phyloP scores from a whole-genome alignment of 2,888 invertebrate genomes.

The Onchidella celtica region DNA sequence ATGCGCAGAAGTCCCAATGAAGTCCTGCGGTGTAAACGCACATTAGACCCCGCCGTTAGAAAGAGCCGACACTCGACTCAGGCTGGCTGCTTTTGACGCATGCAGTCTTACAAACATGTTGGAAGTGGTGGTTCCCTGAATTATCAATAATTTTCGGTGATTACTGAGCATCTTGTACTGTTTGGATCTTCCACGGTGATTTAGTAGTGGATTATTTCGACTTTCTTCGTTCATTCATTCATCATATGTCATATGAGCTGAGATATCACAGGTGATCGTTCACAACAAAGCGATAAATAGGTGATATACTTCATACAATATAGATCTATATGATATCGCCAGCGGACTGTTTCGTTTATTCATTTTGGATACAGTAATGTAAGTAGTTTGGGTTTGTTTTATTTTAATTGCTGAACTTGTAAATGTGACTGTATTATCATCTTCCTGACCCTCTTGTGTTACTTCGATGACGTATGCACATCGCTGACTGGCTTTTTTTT shows the following conservation, averaged over 20 bases:
- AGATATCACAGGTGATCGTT: not conserved
- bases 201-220: not conserved
- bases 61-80: too few relatives aligned
- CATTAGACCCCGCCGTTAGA: conserved; percentile 4
- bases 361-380: not conserved
- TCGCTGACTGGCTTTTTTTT: not conserved
- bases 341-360: conserved; percentile 2
- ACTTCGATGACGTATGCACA: not conserved
- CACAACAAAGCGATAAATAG: not conserved
- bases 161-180: not conserved
- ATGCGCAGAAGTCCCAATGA: conserved; percentile 9
- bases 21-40: conserved; percentile 8
- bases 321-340: too few relatives aligned
- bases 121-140: too few relatives aligned
- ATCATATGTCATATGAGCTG: not conserved
- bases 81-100: too few relatives aligned
- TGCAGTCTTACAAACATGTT: too few relatives aligned
- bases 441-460: not conserved
- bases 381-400: too few relatives aligned
- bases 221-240: conserved; percentile 38
- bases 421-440: not conserved
- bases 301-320: not conserved
- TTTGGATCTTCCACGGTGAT: not conserved
- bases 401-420: too few relatives aligned
- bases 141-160: too few relatives aligned